Evolutionary conservation across 2,888 invertebrate genomes (phyloP).

Genomic region (Diogma glabrata): DNA sequence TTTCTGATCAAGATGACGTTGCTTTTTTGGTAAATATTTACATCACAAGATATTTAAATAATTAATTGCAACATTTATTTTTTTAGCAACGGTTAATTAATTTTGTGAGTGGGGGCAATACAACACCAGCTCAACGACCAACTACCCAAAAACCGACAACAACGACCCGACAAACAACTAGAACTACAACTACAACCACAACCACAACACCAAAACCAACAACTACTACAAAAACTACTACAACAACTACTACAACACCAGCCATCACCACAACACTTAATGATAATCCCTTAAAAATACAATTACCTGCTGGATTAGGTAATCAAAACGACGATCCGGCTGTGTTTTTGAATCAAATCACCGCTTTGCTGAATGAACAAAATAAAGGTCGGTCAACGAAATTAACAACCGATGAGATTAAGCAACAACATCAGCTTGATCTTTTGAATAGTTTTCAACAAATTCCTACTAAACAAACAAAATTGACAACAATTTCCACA

Average conservation of each 20-base stretch:
- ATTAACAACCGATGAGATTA: too few relatives aligned
- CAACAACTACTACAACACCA: conserved; percentile 7
- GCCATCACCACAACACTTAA: background rate
- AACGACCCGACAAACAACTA: conserved; percentile 21
- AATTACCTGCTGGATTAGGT: background rate
- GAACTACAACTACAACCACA: conserved; percentile 21
- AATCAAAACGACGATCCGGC: background rate
- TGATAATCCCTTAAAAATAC: conserved; percentile 2
- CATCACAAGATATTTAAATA: background rate
- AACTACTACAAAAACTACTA: background rate
- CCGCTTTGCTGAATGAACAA: background rate
- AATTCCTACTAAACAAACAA: conserved; percentile 8
- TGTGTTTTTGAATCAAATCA: background rate
- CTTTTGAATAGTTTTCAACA: conserved; percentile 17
- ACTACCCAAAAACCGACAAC: conserved; percentile 30
- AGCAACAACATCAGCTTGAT: conserved; percentile 7
- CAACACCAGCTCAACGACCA: conserved; percentile 22
- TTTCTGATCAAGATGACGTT: conserved; percentile 44
- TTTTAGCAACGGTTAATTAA: conserved; percentile 14
- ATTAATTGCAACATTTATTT: conserved; percentile 12
- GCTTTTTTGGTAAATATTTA: conserved; percentile 42
- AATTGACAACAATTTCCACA: conserved; percentile 8
- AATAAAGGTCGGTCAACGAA: background rate
- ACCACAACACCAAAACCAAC: conserved; percentile 17
- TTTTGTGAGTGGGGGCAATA: conserved; percentile 11